Conservation (phyloP, 2,113 vertebrate genomes). For the Ailuropoda melanoleuca region DNA sequence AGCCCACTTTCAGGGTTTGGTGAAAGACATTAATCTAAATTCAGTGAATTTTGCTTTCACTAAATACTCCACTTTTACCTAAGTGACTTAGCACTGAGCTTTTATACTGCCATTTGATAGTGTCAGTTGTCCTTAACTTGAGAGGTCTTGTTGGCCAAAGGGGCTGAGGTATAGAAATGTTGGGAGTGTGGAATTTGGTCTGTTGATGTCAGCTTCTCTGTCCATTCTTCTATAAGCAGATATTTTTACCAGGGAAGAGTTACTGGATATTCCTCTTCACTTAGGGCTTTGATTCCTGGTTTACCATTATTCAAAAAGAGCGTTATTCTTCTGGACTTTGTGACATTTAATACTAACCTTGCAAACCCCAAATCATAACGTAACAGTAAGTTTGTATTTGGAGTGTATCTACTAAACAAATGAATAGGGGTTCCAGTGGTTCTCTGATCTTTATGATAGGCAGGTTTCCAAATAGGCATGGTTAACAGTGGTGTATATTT, state of each 20-base stretch:
- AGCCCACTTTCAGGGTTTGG: slow-evolving; percentile 37
- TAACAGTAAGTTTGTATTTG: background rate
- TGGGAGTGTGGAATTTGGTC: background rate
- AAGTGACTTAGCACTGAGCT: background rate
- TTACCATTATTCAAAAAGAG: background rate
- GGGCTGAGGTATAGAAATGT: background rate
- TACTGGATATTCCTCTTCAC: background rate
- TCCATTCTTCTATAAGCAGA: background rate
- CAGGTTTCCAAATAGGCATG: slow-evolving; percentile 1
- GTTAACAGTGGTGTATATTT: slow-evolving; percentile 55
- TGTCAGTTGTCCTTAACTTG: background rate
- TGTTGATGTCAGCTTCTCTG: slow-evolving; percentile 4
- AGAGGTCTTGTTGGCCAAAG: background rate
- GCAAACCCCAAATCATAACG: slow-evolving; percentile 34
- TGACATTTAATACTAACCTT: slow-evolving; percentile 27
- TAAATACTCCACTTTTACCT: background rate
- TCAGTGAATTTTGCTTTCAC: slow-evolving; percentile 46
- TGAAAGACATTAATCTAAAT: slow-evolving; percentile 34
- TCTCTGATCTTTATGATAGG: slow-evolving; percentile 48
- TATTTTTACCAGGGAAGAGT: slow-evolving; percentile 24
- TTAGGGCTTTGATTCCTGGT: background rate
- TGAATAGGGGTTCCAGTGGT: background rate
- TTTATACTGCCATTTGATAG: background rate
- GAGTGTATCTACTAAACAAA: background rate
- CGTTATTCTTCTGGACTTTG: background rate